Evolutionary conservation across 1,140 invertebrate genomes (phyloP).

Genomic region (Ceratitis capitata): DNA sequence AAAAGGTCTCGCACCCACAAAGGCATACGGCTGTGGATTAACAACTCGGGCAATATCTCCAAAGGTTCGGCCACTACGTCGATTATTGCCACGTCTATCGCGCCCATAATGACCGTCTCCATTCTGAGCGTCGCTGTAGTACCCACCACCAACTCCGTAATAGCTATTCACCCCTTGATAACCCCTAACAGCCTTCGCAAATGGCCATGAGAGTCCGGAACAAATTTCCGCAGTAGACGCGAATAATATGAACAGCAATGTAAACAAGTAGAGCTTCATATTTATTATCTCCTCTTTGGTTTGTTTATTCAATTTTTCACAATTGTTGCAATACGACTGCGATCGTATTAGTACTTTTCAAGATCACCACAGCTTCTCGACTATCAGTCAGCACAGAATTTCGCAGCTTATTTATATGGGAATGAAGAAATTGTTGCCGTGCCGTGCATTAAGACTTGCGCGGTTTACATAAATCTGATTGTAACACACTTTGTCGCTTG

Average conservation of each 20-base stretch:
- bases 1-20: slow-evolving; percentile 46
- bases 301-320: neutral
- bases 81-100: slow-evolving; percentile 32
- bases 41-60: slow-evolving; percentile 56
- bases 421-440: neutral
- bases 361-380: slow-evolving; percentile 13
- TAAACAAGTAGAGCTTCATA: neutral
- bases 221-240: slow-evolving; percentile 45
- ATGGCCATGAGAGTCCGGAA: slow-evolving; percentile 44
- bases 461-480: neutral
- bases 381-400: neutral
- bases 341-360: neutral
- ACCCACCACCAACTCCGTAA: neutral
- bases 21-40: slow-evolving; percentile 56
- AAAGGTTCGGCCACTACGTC: slow-evolving; percentile 54
- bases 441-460: neutral
- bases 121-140: slow-evolving; percentile 12
- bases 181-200: slow-evolving; percentile 51
- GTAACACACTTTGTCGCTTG: neutral
- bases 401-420: slow-evolving; percentile 31
- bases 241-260: slow-evolving; percentile 44
- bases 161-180: slow-evolving; percentile 16
- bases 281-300: neutral
- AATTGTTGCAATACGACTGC: neutral
- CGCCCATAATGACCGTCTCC: slow-evolving; percentile 24